Conservation (phyloP, 2,888 invertebrate genomes). For the Pristionchus entomophagus region DNA sequence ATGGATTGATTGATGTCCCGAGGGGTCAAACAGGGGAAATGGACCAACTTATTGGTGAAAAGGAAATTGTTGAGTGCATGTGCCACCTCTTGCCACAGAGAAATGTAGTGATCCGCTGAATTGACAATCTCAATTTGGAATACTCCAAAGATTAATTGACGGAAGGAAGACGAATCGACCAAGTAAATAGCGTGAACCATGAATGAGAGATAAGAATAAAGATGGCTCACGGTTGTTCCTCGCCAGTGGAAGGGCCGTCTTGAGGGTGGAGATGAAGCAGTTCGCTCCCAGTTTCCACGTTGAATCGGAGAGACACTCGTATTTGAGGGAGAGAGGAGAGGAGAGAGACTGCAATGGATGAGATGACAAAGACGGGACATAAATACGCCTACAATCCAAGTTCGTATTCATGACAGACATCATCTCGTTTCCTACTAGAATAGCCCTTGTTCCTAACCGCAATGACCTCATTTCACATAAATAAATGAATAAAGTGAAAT, state of each 20-base stretch:
- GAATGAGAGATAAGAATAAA: background rate
- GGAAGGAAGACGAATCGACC: background rate
- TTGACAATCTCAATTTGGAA: background rate
- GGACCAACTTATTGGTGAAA: slow-evolving; percentile 85
- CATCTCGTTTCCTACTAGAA: background rate
- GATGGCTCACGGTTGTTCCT: slow-evolving; percentile 81
- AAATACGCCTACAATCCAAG: background rate
- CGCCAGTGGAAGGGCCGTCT: slow-evolving; percentile 90
- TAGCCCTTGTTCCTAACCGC: background rate
- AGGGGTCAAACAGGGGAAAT: background rate
- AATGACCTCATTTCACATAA: slow-evolving; percentile 17
- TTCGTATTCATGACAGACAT: background rate
- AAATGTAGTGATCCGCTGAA: slow-evolving; percentile 64
- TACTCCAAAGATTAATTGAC: too few species aligned
- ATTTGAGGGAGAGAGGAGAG: slow-evolving; percentile 86
- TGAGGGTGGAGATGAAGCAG: slow-evolving; percentile 85
- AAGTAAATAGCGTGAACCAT: too few species aligned
- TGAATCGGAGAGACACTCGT: slow-evolving; percentile 85
- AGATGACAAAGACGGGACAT: background rate
- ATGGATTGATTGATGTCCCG: background rate
- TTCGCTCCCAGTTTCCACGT: slow-evolving; percentile 89
- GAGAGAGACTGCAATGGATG: slow-evolving; percentile 81
- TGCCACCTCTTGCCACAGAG: slow-evolving; percentile 88
- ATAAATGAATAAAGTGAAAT: too few species aligned
- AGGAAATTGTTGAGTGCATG: slow-evolving; percentile 91